These are phyloP conservation scores for Zaprionus taronus DNA, from an alignment of 1,140 invertebrate genomes.

Conservation along the genomic window DNA sequence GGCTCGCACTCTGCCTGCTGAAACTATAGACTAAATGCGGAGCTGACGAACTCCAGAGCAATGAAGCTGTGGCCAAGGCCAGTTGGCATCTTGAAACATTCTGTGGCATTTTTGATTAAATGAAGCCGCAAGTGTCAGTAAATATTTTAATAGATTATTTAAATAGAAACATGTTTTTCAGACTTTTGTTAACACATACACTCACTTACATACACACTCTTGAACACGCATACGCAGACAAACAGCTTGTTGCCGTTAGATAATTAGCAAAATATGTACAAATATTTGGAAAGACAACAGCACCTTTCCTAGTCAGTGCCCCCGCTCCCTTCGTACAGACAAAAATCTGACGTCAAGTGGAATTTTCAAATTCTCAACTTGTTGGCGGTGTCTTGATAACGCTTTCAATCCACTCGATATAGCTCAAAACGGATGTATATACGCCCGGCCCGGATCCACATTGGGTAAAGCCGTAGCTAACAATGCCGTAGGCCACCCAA, in stretches of 20 bases:
- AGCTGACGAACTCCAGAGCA: neutral
- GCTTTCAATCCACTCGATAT: slow-evolving; percentile 85
- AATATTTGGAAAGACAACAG: slow-evolving; percentile 59
- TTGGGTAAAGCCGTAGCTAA: slow-evolving; percentile 86
- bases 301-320: slow-evolving; percentile 18
- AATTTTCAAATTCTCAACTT: slow-evolving; percentile 19
- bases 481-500: slow-evolving; percentile 85
- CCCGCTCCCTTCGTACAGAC: neutral
- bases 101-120: slow-evolving; percentile 45
- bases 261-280: slow-evolving; percentile 82
- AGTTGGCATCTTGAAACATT: slow-evolving; percentile 24
- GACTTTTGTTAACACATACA: slow-evolving; percentile 69
- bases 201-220: slow-evolving; percentile 19
- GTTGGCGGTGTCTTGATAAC: slow-evolving; percentile 40
- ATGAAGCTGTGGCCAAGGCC: slow-evolving; percentile 12
- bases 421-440: slow-evolving; percentile 85
- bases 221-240: slow-evolving; percentile 44
- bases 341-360: slow-evolving; percentile 64
- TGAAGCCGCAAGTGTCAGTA: slow-evolving; percentile 57
- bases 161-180: slow-evolving; percentile 83
- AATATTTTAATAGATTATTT: slow-evolving; percentile 82
- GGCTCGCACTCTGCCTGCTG: neutral
- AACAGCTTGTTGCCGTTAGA: slow-evolving; percentile 65
- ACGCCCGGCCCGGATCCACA: slow-evolving; percentile 87
- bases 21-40: neutral